phyloP scores from a whole-genome alignment of 2,797 vertebrate genomes.

The Podargus strigoides region DNA sequence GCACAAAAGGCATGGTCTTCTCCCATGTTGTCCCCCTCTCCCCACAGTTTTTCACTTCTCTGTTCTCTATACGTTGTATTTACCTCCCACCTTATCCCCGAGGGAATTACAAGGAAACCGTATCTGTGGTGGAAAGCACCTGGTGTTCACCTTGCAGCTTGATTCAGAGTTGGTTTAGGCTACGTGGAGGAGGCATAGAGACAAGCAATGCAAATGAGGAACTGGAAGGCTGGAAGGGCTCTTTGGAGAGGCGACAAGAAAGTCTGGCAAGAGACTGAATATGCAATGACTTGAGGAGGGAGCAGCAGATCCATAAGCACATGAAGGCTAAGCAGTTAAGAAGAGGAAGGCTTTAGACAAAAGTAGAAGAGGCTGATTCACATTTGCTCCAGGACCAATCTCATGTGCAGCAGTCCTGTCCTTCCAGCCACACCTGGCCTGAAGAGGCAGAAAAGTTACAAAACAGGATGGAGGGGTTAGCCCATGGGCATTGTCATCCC shows the following conservation, averaged over 20 bases:
- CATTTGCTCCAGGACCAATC: not conserved
- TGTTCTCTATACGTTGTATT: not conserved
- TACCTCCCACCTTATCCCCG: not conserved
- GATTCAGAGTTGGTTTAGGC: not conserved
- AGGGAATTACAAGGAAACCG: not conserved
- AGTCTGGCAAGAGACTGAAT: not conserved
- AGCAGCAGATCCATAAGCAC: not conserved
- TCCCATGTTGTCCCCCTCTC: not conserved
- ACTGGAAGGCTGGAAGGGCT: not conserved
- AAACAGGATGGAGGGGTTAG: not conserved
- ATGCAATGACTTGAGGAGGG: not conserved
- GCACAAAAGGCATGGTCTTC: not conserved
- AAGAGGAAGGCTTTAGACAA: not conserved
- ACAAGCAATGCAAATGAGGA: not conserved
- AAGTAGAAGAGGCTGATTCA: not conserved
- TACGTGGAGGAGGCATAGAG: not conserved
- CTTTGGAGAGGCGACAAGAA: not conserved
- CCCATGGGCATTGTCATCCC: not conserved
- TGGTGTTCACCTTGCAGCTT: not conserved
- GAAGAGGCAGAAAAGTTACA: not conserved
- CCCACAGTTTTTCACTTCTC: not conserved
- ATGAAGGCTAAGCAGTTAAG: not conserved
- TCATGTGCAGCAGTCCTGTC: not conserved
- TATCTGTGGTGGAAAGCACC: not conserved
- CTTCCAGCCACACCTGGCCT: not conserved